These are phyloP conservation scores for Centropus bengalensis DNA, from an alignment of 2,113 vertebrate genomes.

Conservation along the genomic window DNA sequence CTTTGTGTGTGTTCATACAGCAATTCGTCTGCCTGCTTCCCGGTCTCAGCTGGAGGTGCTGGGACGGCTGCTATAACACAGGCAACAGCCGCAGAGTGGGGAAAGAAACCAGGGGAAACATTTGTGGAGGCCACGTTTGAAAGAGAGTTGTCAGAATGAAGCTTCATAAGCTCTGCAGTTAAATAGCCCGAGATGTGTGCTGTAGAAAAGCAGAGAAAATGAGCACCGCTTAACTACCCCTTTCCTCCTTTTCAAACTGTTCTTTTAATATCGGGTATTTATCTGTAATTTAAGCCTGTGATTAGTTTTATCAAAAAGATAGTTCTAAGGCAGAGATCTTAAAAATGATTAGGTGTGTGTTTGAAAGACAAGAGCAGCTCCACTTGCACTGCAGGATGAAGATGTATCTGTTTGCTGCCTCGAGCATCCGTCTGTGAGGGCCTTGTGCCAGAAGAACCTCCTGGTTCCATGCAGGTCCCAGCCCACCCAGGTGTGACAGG, in stretches of 20 bases:
- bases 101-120: not conserved
- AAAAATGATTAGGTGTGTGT: conserved; percentile 33
- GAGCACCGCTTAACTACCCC: conserved; percentile 1
- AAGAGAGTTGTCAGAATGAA: conserved; percentile 44
- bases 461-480: not conserved
- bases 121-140: not conserved
- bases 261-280: conserved; percentile 48
- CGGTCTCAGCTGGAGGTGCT: not conserved
- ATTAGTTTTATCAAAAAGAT: conserved; percentile 68
- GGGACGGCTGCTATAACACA: not conserved
- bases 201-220: conserved; percentile 45
- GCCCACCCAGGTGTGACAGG: not conserved
- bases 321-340: conserved; percentile 55
- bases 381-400: conserved; percentile 16
- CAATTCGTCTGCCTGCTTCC: not conserved
- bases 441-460: not conserved
- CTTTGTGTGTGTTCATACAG: not conserved
- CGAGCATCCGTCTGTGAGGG: not conserved
- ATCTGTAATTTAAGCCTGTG: conserved; percentile 64
- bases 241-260: conserved; percentile 27
- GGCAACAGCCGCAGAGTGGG: not conserved
- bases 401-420: not conserved
- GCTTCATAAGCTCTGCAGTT: conserved; percentile 12
- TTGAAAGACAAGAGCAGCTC: conserved; percentile 30
- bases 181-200: conserved; percentile 44